Conservation (phyloP, 2,888 invertebrate species). For the Cryptocheilus praepositus region DNA sequence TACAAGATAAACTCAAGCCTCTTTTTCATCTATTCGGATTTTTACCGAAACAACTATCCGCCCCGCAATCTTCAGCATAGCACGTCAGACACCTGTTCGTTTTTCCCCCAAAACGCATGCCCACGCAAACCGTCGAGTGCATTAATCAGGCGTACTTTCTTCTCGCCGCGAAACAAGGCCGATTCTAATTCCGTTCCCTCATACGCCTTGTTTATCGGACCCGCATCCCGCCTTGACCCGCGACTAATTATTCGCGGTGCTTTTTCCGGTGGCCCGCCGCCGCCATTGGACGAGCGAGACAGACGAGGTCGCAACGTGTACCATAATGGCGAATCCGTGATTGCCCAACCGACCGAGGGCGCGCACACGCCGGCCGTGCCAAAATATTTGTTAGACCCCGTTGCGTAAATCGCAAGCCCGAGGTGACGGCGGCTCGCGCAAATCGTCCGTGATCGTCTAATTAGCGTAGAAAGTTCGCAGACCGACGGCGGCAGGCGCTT, state of each 20-base stretch:
- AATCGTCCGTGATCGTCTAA: conserved; percentile 47
- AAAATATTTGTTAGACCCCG: conserved; percentile 46
- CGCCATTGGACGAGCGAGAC: conserved; percentile 11
- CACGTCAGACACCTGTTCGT: too few relatives aligned
- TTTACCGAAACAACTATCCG: too few relatives aligned
- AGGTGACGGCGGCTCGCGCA: conserved; percentile 1
- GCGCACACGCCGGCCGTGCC: conserved; percentile 37
- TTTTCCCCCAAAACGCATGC: too few relatives aligned
- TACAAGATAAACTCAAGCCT: too few relatives aligned
- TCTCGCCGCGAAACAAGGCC: too few relatives aligned
- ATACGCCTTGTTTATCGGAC: conserved; percentile 25
- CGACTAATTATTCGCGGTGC: conserved; percentile 53
- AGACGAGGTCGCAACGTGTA: conserved; percentile 3
- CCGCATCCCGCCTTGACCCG: conserved; percentile 47
- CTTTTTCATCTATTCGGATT: too few relatives aligned
- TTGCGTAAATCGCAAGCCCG: conserved; percentile 1
- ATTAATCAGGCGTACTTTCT: too few relatives aligned
- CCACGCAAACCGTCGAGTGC: too few relatives aligned
- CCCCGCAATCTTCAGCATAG: too few relatives aligned
- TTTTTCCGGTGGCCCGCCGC: conserved; percentile 28
- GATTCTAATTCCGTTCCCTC: conserved; percentile 26
- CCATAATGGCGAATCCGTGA: conserved; percentile 43
- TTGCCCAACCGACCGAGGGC: conserved; percentile 40
- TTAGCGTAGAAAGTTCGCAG: conserved; percentile 25
- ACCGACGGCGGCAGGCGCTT: too few relatives aligned